Base-by-base conservation (phyloP, 2,888 invertebrate genomes). In the Theretra japonica region DNA sequence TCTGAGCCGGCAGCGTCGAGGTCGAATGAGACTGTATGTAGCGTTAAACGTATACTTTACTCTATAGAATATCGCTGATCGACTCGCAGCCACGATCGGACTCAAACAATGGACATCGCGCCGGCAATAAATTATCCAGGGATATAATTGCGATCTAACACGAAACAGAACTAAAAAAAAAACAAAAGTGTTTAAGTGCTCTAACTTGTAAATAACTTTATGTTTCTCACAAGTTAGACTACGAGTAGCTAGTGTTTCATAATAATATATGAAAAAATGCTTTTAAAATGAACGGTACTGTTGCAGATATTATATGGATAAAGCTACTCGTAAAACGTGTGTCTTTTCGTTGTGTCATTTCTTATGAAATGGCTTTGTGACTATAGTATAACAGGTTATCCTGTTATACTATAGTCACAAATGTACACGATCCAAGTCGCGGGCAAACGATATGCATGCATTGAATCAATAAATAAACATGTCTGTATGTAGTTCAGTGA, bases 81-180 rank as follows among this genome's bases (percentile, higher is more conserved):
- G 74, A 70, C 73, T 75, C 78, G 75, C 73, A 74, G 74, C 75
- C 76, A 75, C 76, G 77, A 77, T 75, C 69, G 48, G 21, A 41
- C 25, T 58, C 73, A 81, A 83, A 86, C 84, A 86, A 87, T 86
- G 73, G 79, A 72, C 75, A 75, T 78, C 78, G 78, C 76, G 73
- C 73, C 77, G 77, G 78, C 73, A 75, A 71, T 77, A 79, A 80
- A 83, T 82, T 83, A 86, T 82, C 75, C 76, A 76, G 74, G 78
- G 82, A 80, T 76, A 81, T 80, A 80, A 81, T 81, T 79, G 75
- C 75, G 25, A 72, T 41, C 60, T 58, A 75, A 28, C 72, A 73
- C 72, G 73, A 75, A 76, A 15, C 69, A 53, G 28, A 53, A 30
- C 62, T 23, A n/a, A 48, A 50, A 72, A 11, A 59, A 71, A 71